Conservation (phyloP, 2,113 vertebrate species). For the Pollachius pollachius region DNA sequence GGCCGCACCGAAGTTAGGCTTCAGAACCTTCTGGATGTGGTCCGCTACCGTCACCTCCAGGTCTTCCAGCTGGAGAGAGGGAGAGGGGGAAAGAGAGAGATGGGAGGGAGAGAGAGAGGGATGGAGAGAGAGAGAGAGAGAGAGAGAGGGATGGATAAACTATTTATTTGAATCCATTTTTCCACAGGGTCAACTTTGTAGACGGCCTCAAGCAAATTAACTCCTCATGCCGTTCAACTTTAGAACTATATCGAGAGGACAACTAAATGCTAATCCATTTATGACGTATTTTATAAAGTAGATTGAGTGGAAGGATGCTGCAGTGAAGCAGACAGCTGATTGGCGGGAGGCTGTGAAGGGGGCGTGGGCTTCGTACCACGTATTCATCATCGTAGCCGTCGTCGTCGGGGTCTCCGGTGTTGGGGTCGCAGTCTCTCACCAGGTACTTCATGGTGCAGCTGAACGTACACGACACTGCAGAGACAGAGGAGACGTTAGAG, state of each 20-base stretch:
- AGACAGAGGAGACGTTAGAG: not conserved
- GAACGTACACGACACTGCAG: slow-evolving; percentile 87
- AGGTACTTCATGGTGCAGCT: slow-evolving; percentile 97
- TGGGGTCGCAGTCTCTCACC: slow-evolving; percentile 93
- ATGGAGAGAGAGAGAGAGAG: not conserved
- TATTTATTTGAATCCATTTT: too few species aligned
- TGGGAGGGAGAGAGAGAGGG: not conserved
- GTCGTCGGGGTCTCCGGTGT: slow-evolving; percentile 89
- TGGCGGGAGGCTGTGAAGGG: too few species aligned
- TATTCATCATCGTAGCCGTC: slow-evolving; percentile 97
- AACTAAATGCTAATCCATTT: not conserved
- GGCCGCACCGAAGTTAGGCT: slow-evolving; percentile 92
- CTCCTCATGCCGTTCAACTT: too few species aligned
- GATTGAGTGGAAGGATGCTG: not conserved
- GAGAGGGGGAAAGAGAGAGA: not conserved
- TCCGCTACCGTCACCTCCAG: slow-evolving; percentile 91
- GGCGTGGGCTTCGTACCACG: slow-evolving; percentile 77
- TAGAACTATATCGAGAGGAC: not conserved
- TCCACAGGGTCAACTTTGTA: too few species aligned
- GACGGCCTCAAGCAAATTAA: too few species aligned
- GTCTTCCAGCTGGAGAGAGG: slow-evolving; percentile 83
- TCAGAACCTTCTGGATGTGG: slow-evolving; percentile 93
- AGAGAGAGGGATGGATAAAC: too few species aligned
- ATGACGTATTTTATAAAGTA: not conserved
- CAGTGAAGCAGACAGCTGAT: not conserved